Evolutionary conservation across 2,888 invertebrate species (phyloP), one percentile per base, ranked within the genome.

Genomic region (Agonopterix subpropinquella): DNA sequence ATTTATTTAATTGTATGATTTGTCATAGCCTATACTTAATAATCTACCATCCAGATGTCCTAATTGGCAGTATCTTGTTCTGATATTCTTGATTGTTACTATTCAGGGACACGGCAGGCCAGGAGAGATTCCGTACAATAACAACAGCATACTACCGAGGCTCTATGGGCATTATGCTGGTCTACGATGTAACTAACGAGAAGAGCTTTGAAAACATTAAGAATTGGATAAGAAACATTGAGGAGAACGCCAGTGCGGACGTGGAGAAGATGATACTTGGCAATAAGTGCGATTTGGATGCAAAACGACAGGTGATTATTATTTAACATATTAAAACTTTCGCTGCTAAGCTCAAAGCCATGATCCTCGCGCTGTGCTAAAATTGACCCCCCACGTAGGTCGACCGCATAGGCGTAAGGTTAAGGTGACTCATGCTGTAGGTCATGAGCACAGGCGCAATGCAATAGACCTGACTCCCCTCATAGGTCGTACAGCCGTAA

Each of bases 121-220:
- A 99, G 84, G 99, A 99, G 82, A 91, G 99, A 73, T 99, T 99
- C 90, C 92, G 98, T 65, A 99, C 99, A 56, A 99, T 99, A 65
- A 99, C 99, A 49, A 99, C 99, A 53, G 98, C 99, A n/a, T 99
- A 99, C 80, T 99, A 99, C 88, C 92, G 99, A 64, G 99, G 99
- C 46, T 99, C 99, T 43, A 99, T 99, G 98, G 99, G 99, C 54
- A 99, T 99, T 63, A 98, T 99, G 97, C 91, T 99, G 60, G 98
- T 98, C 41, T 99, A 99, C 84, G 99, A 99, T 86, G 98, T 99
- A 63, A 99, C 99, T 66, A 98, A 98, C 89, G 98, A 98, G 77
- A 98, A 98, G 88, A 98, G 98, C 65, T 99, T 99, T 89, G 97
- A 99, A 84, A 99, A 99, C 78, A 99, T 99, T 51, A 97, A 98